Evolutionary conservation across 2,888 invertebrate species (phyloP).

Genomic region (Ochropleura plecta): DNA sequence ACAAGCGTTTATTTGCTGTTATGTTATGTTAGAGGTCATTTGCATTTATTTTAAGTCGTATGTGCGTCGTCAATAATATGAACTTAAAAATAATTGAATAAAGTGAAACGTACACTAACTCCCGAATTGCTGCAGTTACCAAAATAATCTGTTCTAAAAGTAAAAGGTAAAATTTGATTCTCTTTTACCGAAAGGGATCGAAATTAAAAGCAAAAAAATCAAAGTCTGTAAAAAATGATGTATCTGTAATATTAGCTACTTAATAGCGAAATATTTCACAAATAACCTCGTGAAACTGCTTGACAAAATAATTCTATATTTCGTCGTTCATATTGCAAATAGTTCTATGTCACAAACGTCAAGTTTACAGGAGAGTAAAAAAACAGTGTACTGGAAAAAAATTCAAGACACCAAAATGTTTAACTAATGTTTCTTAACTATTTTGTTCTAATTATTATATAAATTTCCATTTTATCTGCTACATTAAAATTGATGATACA

Average conservation of each 20-base stretch:
- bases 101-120: background rate
- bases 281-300: background rate
- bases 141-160: background rate
- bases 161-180: background rate
- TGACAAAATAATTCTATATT: background rate
- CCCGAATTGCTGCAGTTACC: background rate
- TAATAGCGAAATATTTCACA: background rate
- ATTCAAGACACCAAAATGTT: too few relatives aligned
- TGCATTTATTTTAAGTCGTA: background rate
- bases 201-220: background rate
- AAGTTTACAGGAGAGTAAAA: too few relatives aligned
- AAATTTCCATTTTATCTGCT: too few relatives aligned
- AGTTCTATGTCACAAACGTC: too few relatives aligned
- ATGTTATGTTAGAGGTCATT: constrained; percentile 5
- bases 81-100: background rate
- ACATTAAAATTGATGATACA: background rate
- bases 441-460: too few relatives aligned
- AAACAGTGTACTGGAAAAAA: too few relatives aligned
- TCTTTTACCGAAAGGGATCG: too few relatives aligned
- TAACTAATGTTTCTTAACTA: too few relatives aligned
- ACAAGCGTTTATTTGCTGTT: background rate
- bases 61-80: background rate
- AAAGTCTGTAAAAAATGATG: background rate
- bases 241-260: background rate
- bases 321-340: too few relatives aligned